Evolutionary conservation across 2,113 vertebrate genomes (phyloP), one percentile per base, ranked within the genome.

Genomic region (Bagarius yarrelli): DNA sequence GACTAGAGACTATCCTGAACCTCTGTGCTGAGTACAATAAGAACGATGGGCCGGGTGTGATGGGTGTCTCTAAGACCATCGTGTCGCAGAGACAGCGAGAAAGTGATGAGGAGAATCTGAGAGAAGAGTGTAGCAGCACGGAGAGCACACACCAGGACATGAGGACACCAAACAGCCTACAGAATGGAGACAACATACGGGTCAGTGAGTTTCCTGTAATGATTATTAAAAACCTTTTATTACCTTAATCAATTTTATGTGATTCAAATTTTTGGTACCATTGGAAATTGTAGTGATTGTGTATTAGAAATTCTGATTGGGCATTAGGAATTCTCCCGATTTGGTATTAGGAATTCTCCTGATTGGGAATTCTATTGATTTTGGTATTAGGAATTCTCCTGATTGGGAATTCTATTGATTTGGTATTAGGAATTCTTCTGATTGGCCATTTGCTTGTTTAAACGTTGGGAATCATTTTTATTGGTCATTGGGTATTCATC

Each of bases 61-160:
- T 73, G 78, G 79, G 78, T 5, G 76, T 86, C 77, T 76, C 2
- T 47, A 3, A 56, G 16, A 15, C 67, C 76, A 16, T 9, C 0
- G 14, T 9, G 61, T 53, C 21, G 1, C 76, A 34, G 19, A 89
- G 88, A 19, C 93, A 89, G 86, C 89, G 92, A 84, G 95, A 95
- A 87, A 95, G 89, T 8, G 95, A 97, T 0, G 97, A 99, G 85
- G 97, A 98, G 81, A 95, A 94, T 76, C 92, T 95, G 85, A 97
- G 94, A 90, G 97, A 98, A 86, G 97, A 99, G 87, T 95, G 95
- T 85, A 98, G 96, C 81, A 97, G 97, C 87, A 98, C 96, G 0
- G 97, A 99, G 90, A 98, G 96, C 90, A 96, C 97, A 2, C 95
- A 98, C 89, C 96, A 98, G 2, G 97, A 99, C 94, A 95, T 96